These are phyloP conservation scores for Hydroisotoma schaefferi DNA, from an alignment of 2,888 invertebrate genomes.

Conservation along the genomic window DNA sequence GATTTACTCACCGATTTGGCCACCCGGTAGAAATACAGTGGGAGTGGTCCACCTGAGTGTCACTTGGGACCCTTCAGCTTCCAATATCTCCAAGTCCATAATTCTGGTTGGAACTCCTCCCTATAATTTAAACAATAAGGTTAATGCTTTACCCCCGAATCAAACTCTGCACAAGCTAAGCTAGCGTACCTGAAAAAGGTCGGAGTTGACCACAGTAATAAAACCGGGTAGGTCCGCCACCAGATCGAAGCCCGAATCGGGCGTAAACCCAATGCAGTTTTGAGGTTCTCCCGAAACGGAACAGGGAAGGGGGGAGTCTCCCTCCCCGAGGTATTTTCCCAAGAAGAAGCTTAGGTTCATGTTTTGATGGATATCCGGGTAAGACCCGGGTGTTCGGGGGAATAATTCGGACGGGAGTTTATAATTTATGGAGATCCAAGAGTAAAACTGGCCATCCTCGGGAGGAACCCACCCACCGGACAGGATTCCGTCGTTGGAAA, in stretches of 20 bases:
- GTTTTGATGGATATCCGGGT: too few relatives aligned
- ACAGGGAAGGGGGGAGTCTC: too few relatives aligned
- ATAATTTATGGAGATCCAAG: not conserved
- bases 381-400: too few relatives aligned
- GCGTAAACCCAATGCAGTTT: too few relatives aligned
- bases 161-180: too few relatives aligned
- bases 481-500: conserved; percentile 10
- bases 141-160: too few relatives aligned
- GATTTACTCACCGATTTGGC: too few relatives aligned
- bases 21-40: not conserved
- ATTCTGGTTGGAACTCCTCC: not conserved
- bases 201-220: not conserved
- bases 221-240: not conserved
- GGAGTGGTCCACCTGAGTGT: not conserved
- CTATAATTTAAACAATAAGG: not conserved
- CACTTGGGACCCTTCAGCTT: not conserved
- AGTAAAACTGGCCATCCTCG: not conserved
- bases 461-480: not conserved
- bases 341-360: too few relatives aligned
- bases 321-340: too few relatives aligned
- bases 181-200: too few relatives aligned
- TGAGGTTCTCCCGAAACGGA: too few relatives aligned
- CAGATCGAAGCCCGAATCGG: not conserved
- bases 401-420: too few relatives aligned
- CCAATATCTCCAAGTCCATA: not conserved